Evolutionary conservation across 2,797 vertebrate genomes (phyloP).

Genomic region (Mionectes olivaceus): DNA sequence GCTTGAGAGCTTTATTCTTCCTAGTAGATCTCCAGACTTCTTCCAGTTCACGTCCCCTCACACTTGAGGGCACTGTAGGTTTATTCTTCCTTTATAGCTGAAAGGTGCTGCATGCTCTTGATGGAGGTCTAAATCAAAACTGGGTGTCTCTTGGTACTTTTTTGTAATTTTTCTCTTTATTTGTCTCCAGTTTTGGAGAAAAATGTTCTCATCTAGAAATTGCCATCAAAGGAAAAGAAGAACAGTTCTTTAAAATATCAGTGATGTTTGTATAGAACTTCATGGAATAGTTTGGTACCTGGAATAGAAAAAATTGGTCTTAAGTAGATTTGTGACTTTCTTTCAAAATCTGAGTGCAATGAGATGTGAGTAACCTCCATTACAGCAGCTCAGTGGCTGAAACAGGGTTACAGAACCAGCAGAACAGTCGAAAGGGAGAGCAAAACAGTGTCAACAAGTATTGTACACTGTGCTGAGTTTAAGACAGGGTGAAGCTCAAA

Average conservation of each 20-base stretch:
- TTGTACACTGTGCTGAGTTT: not conserved
- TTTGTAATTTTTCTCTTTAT: not conserved
- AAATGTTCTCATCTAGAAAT: not conserved
- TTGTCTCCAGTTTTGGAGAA: not conserved
- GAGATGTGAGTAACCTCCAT: not conserved
- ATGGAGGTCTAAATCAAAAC: not conserved
- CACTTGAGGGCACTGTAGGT: conserved; percentile 57
- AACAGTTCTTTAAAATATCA: not conserved
- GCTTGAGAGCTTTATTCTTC: not conserved
- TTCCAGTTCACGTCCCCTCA: conserved; percentile 34
- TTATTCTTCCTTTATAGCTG: conserved; percentile 2
- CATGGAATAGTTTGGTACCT: not conserved
- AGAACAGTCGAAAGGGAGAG: not conserved
- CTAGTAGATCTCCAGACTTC: not conserved
- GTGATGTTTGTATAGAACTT: not conserved
- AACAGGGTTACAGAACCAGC: not conserved
- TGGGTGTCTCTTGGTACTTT: not conserved
- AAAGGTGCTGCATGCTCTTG: not conserved
- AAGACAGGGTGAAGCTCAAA: not conserved
- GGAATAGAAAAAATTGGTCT: not conserved
- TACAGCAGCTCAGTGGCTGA: not conserved
- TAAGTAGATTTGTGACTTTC: not conserved
- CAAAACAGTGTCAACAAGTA: not conserved
- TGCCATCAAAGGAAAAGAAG: not conserved
- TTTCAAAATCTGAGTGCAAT: not conserved